Base-by-base conservation (phyloP, 2,113 vertebrate species). In the Stegastes partitus region DNA sequence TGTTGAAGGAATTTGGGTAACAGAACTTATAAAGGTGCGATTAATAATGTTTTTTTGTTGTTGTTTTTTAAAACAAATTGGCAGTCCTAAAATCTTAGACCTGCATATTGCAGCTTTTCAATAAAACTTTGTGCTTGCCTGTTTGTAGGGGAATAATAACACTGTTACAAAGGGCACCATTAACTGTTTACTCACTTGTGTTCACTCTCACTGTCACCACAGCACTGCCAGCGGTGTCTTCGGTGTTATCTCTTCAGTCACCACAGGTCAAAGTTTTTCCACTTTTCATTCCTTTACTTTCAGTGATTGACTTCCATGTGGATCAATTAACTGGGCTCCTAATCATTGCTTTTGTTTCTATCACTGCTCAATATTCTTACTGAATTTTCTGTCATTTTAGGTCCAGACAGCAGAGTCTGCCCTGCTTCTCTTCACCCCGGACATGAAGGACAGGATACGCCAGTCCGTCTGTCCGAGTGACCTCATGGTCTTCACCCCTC, bases 401-500 rank as follows among this genome's bases (percentile, higher is more conserved):
- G 19, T 22, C 22, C 85, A 90, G 90, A 50, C 83, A 50, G 84
- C 59, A 0, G 62, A 87, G 23, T 82, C 74, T 0, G 76, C 77
- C 11, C 53, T 93, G 76, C 71, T 95, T 15, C 89, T 93, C 22
- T 95, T 94, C 88, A 94, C 93, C 59, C 92, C 93, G 0, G 88
- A 93, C 68, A 57, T 68, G 64, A 91, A 67, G 81, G 82, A 90
- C 74, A 74, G 85, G 66, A 89, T 94, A 39, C 92, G 91, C 0
- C 86, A 79, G 64, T 94, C 93, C 0, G 84, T 92, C 59, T 95
- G 94, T 70, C 91, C 90, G 0, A 79, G 37, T 65, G 95, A 95
- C 78, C 94, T 95, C 10, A 93, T 95, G 92, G 86, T 89, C 62
- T 94, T 95, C 77, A 95, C 93, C 0, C 93, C 93, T 47, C 93